Base-by-base conservation (phyloP, 2,113 vertebrate genomes). In the Passer domesticus region DNA sequence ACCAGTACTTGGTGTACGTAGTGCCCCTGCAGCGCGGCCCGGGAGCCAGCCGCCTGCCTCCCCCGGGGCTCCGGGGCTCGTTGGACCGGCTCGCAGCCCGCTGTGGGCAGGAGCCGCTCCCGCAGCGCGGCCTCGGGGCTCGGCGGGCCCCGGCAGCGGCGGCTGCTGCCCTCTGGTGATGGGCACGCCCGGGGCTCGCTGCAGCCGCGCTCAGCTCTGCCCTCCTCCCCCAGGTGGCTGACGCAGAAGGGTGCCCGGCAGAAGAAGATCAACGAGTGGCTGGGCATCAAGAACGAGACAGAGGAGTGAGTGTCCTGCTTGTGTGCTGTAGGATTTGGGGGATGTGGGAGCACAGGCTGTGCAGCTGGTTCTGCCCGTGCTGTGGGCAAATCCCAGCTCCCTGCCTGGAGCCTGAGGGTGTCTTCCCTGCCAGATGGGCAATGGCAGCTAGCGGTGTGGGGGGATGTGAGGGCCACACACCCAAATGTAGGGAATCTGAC, bases 231-330 rank as follows among this genome's bases (percentile, higher is more conserved):
- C 95, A 98, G 98, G 87, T 98, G 98, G 98, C 97, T 98, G 79
- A 98, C 98, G 2, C 98, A 98, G 96, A 98, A 98, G 41, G 98
- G 98, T 1, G 96, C 98, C 72, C 97, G 98, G 31, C 98, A 98
- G 97, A 98, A 98, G 97, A 98, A 98, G 59, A 98, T 98, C 96
- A 98, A 98, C 7, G 98, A 98, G 86, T 98, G 98, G 98, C 27
- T 98, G 90, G 98, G 98, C 18, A 98, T 98, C 94, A 98, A 97
- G 93, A 98, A 98, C 1, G 98, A 98, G 83, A 96, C 97, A 0
- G 98, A 98, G 87, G 98, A 98, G 98, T 98, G 92, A 98, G 98
- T 98, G 46, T 49, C 25, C 44, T 8, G 21, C 31, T 37, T 0
- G 1, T 1, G 22, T 1, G 3, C 3, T 35, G 47, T 7, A 53